Evolutionary conservation across 2,113 vertebrate genomes (phyloP), one percentile per base, ranked within the genome.

Genomic region (Neoarius graeffei): DNA sequence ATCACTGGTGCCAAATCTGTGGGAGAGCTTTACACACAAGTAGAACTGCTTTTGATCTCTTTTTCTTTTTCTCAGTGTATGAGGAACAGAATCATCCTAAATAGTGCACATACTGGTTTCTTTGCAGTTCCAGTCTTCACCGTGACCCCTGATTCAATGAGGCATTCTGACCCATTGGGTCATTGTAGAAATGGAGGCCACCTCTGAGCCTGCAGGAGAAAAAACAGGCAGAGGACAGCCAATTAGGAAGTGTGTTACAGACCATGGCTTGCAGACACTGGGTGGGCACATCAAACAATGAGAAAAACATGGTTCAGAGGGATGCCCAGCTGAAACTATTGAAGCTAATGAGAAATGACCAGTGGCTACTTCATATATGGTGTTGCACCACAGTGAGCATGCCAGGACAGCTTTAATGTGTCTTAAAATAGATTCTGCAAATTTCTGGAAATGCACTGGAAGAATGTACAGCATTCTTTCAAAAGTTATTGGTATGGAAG

Each of bases 221-320:
- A 85, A 27, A 52, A 80, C 23, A 17, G 76, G 56, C 25, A 48
- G 87, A 81, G 84, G 90, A 90, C 84, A 90, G 89, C 84, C 90
- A 85, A 91, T 91, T 86, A 85, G 88, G 88, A 66, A 87, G 64
- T 35, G 59, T 83, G 89, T 81, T 86, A 71, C 35, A 48, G 80
- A 52, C 91, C 91, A 92, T 87, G 91, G 83, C 67, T 80, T 30
- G 80, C 27, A 60, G 77, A 35, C 81, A 84, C 84, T 86, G 86
- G 83, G 86, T 86, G 77, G 67, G 71, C 82, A 87, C 85, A 91
- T 89, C 90, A 87, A 89, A 87, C 71, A 77, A 66, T 62, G 76
- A 88, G 80, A 74, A 59, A 86, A 87, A 71, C 87, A 83, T 15
- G 50, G 66, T 67, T 76, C 74, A 62, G 54, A 74, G 87, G 27